Evolutionary conservation across 2,888 invertebrate genomes (phyloP).

Genomic region (Dastarcus helophoroides): DNA sequence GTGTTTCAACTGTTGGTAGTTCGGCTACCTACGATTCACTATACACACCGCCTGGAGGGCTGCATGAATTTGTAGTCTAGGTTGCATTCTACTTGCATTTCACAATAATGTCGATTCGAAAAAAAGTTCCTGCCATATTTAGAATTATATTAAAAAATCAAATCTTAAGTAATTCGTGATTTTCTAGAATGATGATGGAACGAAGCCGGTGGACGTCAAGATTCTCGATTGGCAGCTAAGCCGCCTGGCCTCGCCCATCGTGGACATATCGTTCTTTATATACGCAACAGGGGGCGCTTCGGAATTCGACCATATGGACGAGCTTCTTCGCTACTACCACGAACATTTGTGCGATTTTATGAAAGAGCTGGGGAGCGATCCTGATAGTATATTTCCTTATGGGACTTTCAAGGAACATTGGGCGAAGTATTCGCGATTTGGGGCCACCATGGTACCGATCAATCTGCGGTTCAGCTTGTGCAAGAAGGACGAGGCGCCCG

Average conservation of each 20-base stretch:
- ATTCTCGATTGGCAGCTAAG: constrained; percentile 8
- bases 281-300: constrained; percentile 3
- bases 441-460: neutral
- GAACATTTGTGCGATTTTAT: constrained; percentile 2
- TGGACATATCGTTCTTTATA: constrained; percentile 5
- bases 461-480: neutral
- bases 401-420: constrained; percentile 2
- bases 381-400: constrained; percentile 2
- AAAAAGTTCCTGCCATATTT: too few species aligned
- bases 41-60: too few species aligned
- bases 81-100: too few species aligned
- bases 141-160: too few species aligned
- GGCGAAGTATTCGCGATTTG: neutral
- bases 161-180: too few species aligned
- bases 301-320: constrained; percentile 6
- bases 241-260: constrained; percentile 3
- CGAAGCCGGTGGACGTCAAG: constrained; percentile 2
- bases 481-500: neutral
- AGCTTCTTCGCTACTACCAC: constrained; percentile 5
- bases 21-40: too few species aligned
- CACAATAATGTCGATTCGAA: too few species aligned
- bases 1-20: too few species aligned
- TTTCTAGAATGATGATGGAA: constrained; percentile 6
- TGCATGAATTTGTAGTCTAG: too few species aligned
- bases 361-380: constrained; percentile 6